Evolutionary conservation across 1,140 invertebrate species (phyloP).

Genomic region (Drosophila aff.): DNA sequence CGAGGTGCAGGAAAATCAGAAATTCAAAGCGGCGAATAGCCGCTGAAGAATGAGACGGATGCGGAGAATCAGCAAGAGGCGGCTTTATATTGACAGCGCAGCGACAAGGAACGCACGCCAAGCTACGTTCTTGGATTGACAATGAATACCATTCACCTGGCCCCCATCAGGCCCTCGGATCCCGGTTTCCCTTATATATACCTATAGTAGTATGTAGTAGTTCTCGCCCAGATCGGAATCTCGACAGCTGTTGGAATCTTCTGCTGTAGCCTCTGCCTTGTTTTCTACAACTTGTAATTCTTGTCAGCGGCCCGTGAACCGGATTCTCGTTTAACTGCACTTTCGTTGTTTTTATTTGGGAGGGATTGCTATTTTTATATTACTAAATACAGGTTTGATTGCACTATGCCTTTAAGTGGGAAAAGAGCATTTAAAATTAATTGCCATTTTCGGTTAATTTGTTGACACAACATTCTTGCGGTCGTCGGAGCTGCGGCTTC

Average conservation of each 20-base stretch:
- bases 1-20: constrained; percentile 47
- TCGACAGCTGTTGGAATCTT: constrained; percentile 32
- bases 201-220: constrained; percentile 2
- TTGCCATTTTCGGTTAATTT: constrained; percentile 61
- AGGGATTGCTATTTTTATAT: constrained; percentile 39
- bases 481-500: constrained; percentile 25
- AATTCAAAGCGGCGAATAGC: constrained; percentile 49
- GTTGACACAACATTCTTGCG: constrained; percentile 69
- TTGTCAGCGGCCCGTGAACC: constrained; percentile 37
- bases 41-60: constrained; percentile 8
- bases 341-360: constrained; percentile 56
- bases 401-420: constrained; percentile 51
- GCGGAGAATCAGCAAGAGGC: constrained; percentile 3
- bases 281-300: constrained; percentile 47
- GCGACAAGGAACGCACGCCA: constrained; percentile 56
- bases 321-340: constrained; percentile 73
- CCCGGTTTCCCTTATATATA: constrained; percentile 6
- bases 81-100: constrained; percentile 7
- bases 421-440: constrained; percentile 60
- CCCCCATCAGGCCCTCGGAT: not conserved
- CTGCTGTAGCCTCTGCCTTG: constrained; percentile 2
- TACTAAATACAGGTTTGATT: constrained; percentile 52
- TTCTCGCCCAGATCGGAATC: constrained; percentile 40
- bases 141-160: constrained; percentile 28
- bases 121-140: constrained; percentile 53